Evolutionary conservation across 2,888 invertebrate species (phyloP), one percentile per base, ranked within the genome.

Genomic region (Drosophila peninsularis): DNA sequence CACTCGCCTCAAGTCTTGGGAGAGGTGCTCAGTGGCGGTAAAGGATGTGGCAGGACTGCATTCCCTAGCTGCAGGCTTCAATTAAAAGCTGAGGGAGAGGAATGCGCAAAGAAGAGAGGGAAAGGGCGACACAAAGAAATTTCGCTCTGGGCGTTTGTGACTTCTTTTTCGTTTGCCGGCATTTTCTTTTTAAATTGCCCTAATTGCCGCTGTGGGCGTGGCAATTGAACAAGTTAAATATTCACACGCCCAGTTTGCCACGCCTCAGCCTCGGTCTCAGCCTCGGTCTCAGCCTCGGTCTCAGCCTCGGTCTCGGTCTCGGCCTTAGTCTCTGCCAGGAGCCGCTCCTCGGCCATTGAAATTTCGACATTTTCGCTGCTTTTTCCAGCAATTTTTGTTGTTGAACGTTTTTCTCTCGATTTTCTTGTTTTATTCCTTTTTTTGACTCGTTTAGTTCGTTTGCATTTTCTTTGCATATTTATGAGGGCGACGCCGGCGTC

Each of bases 401-500:
- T 30, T 39, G 1, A 39, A 19, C 53, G 39, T 19, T 54, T 30
- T 54, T 41, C 41, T 41, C 27, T 39, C 27, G 37, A 39, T 53
- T 53, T 53, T 36, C 41, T 45, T 39, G 11, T 53, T 36, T 32
- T 47, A 30, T 47, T 47, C 5, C 24, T 4, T 24, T 24, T 30
- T 30, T 30, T 10, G 56, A 54, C 52, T 80, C 78, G 70, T 80
- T 82, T 71, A 72, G 80, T 65, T 75, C 73, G 82, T 72, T 84
- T 86, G 79, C 77, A 87, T 78, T 87, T 82, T 64, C 82, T 71
- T 83, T 84, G 83, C 83, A 87, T 83, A 83, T 83, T 85, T 85
- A 87, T 84, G 72, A 85, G 85, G 63, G 78, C 68, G 58, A 60
- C 36, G 55, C 50, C 54, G 64, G 39, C 53, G 60, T 60, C 39